Percentiles rank a stretch among this genome's conserved stretches.
These are phyloP conservation scores for Corvus cornix DNA, from an alignment of 2,113 vertebrate species.

Conservation along the genomic window DNA sequence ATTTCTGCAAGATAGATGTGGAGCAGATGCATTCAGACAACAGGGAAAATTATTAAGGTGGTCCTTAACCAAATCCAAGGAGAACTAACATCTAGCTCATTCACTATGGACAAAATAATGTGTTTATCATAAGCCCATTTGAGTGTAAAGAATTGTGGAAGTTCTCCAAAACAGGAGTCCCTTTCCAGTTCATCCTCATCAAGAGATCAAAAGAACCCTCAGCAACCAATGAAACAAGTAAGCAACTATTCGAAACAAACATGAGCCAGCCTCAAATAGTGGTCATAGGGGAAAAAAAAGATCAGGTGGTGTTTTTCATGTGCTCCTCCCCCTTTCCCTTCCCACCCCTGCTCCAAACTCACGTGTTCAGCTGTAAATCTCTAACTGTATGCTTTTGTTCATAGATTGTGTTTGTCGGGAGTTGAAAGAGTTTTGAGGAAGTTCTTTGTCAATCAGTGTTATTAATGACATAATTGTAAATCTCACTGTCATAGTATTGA, in stretches of 20 bases:
- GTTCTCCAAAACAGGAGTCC: background rate
- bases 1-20: background rate
- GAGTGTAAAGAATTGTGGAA: background rate
- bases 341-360: background rate
- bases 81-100: background rate
- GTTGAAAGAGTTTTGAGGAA: conserved; percentile 37
- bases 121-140: background rate
- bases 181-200: background rate
- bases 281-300: fast-evolving
- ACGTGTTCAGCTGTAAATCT: background rate
- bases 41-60: background rate
- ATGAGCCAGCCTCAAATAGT: background rate
- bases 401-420: background rate
- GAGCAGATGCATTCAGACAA: background rate
- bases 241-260: background rate
- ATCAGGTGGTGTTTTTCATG: background rate
- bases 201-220: background rate
- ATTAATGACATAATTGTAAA: background rate
- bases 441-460: conserved; percentile 22
- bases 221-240: background rate
- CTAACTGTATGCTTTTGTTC: background rate
- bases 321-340: background rate
- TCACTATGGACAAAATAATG: background rate
- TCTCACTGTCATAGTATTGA: conserved; percentile 4
- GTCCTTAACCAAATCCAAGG: background rate